phyloP scores from a whole-genome alignment of 30 jellyfish, hydroid and myxozoan species.

The Rhopilema esculentum region DNA sequence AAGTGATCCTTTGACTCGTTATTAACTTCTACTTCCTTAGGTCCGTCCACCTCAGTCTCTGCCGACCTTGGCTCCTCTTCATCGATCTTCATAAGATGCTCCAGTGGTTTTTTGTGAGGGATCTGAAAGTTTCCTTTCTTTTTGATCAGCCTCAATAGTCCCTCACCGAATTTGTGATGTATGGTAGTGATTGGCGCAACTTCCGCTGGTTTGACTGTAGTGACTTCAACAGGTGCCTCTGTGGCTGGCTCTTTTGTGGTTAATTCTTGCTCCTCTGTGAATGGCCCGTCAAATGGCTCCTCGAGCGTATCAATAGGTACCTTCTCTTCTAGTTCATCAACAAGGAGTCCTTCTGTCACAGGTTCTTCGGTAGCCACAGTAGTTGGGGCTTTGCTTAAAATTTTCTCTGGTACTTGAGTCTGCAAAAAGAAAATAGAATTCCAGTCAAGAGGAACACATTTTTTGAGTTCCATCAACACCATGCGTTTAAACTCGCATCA shows the following conservation, averaged over 20 bases:
- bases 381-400: background rate
- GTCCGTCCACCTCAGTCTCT: background rate
- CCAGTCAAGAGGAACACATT: background rate
- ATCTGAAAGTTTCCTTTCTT: too few relatives aligned
- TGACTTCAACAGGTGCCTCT: background rate
- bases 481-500: too few relatives aligned
- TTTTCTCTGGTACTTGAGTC: background rate
- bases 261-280: background rate
- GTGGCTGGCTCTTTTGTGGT: background rate
- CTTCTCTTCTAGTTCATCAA: background rate
- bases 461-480: too few relatives aligned
- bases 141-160: background rate
- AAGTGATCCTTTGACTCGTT: slow-evolving; percentile 37
- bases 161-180: background rate
- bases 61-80: slow-evolving; percentile 11
- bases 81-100: background rate
- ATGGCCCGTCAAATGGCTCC: background rate
- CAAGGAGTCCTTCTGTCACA: background rate
- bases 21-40: slow-evolving; percentile 26
- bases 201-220: background rate
- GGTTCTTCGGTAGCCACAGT: background rate
- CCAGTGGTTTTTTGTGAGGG: background rate
- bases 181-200: background rate
- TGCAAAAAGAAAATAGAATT: background rate
- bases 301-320: background rate